Conservation (phyloP, 2,888 invertebrate genomes). For the Nymphalis c-album region DNA sequence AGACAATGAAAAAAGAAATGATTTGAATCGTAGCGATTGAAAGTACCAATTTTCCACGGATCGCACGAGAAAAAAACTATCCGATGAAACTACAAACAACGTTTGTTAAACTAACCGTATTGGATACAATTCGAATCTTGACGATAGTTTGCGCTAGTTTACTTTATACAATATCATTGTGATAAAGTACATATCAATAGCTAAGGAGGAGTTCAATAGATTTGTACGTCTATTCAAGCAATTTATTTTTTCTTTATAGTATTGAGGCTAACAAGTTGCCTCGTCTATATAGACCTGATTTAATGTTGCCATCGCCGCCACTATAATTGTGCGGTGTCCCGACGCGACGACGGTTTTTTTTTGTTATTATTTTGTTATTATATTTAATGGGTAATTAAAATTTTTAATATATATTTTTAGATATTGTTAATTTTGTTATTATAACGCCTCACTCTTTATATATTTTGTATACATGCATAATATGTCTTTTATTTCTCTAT, state of each 20-base stretch:
- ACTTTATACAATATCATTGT: slow-evolving; percentile 15
- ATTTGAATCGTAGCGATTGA: slow-evolving; percentile 20
- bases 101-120: slow-evolving; percentile 42
- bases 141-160: slow-evolving; percentile 17
- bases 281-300: too few relatives aligned
- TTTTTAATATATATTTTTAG: too few relatives aligned
- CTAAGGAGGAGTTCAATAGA: not conserved
- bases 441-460: too few relatives aligned
- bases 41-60: slow-evolving; percentile 30
- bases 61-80: slow-evolving; percentile 23
- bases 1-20: slow-evolving; percentile 10
- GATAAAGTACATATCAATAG: not conserved
- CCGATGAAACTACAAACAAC: slow-evolving; percentile 15
- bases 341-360: too few relatives aligned
- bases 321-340: too few relatives aligned
- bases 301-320: too few relatives aligned
- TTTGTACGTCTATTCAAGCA: not conserved
- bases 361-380: too few relatives aligned
- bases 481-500: too few relatives aligned
- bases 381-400: too few relatives aligned
- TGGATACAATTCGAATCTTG: slow-evolving; percentile 17
- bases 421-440: too few relatives aligned
- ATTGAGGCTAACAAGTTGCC: too few relatives aligned
- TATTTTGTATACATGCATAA: too few relatives aligned
- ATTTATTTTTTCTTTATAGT: not conserved